Evolutionary conservation across 1,140 invertebrate genomes (phyloP), one percentile per base, ranked within the genome.

Genomic region (Mylabris phalerata): DNA sequence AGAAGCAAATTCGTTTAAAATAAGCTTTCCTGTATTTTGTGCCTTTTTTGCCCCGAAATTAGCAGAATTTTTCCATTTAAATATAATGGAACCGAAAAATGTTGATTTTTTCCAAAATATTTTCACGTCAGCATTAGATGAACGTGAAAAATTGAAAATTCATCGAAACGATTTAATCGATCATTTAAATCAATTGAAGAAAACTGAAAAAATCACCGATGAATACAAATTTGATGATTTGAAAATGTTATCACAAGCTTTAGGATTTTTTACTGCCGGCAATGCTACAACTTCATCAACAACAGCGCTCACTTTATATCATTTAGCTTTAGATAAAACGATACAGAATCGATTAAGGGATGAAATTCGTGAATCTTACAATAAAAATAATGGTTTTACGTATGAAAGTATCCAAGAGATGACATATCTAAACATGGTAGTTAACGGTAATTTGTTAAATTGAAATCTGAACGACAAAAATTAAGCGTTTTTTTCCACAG

Each of bases 221-320:
- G 82, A 48, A 81, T 78, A 67, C 77, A 32, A n/a, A 32, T 47
- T 41, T 19, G 64, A 52, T 48, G 67, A 55, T 47, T 63, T 32
- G 0, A 4, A 32, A 32, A 32, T 32, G 32, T 4, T 7, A 4
- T 67, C 71, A 32, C 73, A 77, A 60, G 48, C 66, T 32, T 64
- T 77, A 43, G 43, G 74, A 2, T 76, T 77, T 57, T 70, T 78
- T 69, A 47, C 81, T 11, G 82, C 79, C 32, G 83, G 82, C 32
- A 87, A 81, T 63, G 86, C 88, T 42, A 86, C 86, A 0, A 79
- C 84, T 4, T 78, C 84, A 0, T 77, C 76, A 1, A 76, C 79
- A 0, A 74, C 86, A 57, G 67, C 75, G 0, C 82, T 79, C 57
- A 68, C 75, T 1, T 60, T 82, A 0, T 82, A 82, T 62, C 78